Evolutionary conservation across 2,888 invertebrate species (phyloP).

Genomic region (Agrilus mali): DNA sequence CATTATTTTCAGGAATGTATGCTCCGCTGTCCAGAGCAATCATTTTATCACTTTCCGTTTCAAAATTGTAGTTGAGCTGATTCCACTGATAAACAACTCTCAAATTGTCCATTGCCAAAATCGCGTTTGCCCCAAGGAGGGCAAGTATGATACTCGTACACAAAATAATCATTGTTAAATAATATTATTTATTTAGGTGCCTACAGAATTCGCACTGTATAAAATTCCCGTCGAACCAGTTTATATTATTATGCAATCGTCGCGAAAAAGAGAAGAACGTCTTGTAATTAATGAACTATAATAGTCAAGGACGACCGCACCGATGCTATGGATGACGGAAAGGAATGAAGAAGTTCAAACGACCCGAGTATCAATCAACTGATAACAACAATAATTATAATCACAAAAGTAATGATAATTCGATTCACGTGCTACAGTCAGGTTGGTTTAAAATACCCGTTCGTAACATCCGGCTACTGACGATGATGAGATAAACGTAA

Average conservation of each 20-base stretch:
- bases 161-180: neutral
- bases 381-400: no score
- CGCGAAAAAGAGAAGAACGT: no score
- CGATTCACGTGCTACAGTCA: no score
- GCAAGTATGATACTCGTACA: neutral
- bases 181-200: neutral
- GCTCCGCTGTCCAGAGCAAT: conserved; percentile 44
- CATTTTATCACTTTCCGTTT: conserved; percentile 40
- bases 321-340: no score
- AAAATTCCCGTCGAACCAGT: neutral
- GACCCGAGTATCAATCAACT: no score
- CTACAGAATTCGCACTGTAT: neutral
- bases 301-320: no score
- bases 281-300: no score
- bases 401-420: no score
- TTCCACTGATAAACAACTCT: conserved; percentile 62
- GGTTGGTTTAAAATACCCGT: no score
- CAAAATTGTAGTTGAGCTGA: conserved; percentile 56
- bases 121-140: conserved; percentile 1
- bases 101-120: conserved; percentile 48
- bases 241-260: neutral
- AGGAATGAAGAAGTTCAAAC: no score
- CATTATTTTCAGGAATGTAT: conserved; percentile 57
- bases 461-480: no score
- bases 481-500: no score